Evolutionary conservation across 2,888 invertebrate species (phyloP).

Genomic region (Erebia ligea): DNA sequence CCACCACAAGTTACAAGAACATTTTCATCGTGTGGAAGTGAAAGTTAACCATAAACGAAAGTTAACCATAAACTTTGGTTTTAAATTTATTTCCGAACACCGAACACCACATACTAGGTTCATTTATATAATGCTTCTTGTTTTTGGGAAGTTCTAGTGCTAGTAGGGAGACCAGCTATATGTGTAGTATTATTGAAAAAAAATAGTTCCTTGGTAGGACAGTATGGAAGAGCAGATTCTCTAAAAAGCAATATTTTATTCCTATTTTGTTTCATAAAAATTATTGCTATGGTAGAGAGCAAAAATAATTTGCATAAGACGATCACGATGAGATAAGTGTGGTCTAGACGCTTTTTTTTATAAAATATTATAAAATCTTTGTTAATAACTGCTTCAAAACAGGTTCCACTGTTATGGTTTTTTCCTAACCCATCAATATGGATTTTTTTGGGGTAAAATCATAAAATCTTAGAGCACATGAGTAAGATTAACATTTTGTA

Average conservation of each 20-base stretch:
- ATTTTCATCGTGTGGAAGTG: slow-evolving; percentile 25
- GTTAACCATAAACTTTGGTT: slow-evolving; percentile 26
- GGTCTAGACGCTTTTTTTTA: slow-evolving; percentile 1
- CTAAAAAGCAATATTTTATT: neutral
- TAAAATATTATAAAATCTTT: neutral
- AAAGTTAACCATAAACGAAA: slow-evolving; percentile 30
- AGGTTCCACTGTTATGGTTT: slow-evolving; percentile 2
- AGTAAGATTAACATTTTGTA: too few relatives aligned
- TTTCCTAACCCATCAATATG: neutral
- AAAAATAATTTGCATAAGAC: neutral
- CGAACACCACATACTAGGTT: slow-evolving; percentile 5
- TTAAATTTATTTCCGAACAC: slow-evolving; percentile 21
- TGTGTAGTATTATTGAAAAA: neutral
- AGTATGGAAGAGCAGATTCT: neutral
- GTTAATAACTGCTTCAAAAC: neutral
- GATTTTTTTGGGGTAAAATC: neutral
- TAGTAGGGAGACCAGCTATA: neutral
- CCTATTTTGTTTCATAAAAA: neutral
- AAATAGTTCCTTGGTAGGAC: neutral
- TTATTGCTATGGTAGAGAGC: neutral
- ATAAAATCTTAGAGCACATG: neutral
- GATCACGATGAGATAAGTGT: neutral
- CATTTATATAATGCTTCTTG: neutral
- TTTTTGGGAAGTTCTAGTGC: neutral
- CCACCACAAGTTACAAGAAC: slow-evolving; percentile 24